phyloP scores from a whole-genome alignment of 2,888 invertebrate genomes.

The Loripinus fragilis region DNA sequence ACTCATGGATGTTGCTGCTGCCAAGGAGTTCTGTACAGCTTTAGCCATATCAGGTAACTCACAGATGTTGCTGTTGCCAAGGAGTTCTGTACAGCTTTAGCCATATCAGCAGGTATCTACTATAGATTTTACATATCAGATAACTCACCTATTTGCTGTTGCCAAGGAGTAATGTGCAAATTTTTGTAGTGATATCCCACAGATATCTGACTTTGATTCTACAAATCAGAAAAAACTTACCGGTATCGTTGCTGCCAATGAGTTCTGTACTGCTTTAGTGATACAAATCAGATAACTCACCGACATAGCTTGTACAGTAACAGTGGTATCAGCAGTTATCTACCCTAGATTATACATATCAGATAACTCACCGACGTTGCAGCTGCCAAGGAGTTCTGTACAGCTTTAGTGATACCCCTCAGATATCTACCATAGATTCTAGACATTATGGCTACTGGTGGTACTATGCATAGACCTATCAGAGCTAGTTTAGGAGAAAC shows the following conservation, averaged over 20 bases:
- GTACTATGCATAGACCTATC: slow-evolving; percentile 94
- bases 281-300: no score
- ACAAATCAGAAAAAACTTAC: no score
- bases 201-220: no score
- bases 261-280: slow-evolving; percentile 89
- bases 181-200: no score
- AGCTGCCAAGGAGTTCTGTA: slow-evolving; percentile 87
- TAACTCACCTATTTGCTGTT: no score
- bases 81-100: slow-evolving; percentile 88
- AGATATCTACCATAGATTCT: slow-evolving; percentile 89
- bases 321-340: no score
- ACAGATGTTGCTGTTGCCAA: slow-evolving; percentile 87
- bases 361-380: slow-evolving; percentile 87
- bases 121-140: slow-evolving; percentile 88
- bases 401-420: slow-evolving; percentile 91
- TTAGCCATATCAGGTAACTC: no score
- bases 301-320: no score
- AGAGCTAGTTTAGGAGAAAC: slow-evolving; percentile 94
- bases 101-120: slow-evolving; percentile 93
- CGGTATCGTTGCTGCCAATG: slow-evolving; percentile 87
- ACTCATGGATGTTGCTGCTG: no score
- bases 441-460: slow-evolving; percentile 93
- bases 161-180: no score
- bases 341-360: no score
- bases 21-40: no score